These are phyloP conservation scores for Drosophila anomelani DNA, from an alignment of 2,888 invertebrate species.

Conservation along the genomic window DNA sequence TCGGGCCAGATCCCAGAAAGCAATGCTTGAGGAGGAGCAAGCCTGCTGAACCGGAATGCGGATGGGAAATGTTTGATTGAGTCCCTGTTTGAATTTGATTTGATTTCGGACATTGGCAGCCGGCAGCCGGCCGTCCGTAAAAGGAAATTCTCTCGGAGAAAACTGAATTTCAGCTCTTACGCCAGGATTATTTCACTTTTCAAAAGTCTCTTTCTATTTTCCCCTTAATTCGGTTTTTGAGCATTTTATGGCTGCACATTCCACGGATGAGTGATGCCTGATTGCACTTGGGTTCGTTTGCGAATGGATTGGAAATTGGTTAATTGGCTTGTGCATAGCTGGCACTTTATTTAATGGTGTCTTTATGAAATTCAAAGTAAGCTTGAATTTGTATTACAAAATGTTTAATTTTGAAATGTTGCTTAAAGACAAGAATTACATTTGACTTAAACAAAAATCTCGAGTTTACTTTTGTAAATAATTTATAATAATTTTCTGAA, in stretches of 20 bases:
- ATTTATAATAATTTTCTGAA: background rate
- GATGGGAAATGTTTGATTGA: constrained; percentile 53
- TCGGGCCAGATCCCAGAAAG: constrained; percentile 17
- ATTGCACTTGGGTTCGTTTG: constrained; percentile 1
- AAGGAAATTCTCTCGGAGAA: constrained; percentile 43
- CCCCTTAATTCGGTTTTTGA: constrained; percentile 21
- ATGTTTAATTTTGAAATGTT: background rate
- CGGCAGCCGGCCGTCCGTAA: constrained; percentile 29
- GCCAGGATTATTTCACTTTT: constrained; percentile 27
- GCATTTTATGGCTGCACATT: constrained; percentile 22
- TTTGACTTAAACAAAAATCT: too few relatives aligned
- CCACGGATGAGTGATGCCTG: constrained; percentile 26
- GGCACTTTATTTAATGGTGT: background rate
- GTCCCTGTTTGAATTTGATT: constrained; percentile 50
- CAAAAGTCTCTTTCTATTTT: background rate
- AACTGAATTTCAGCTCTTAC: constrained; percentile 20
- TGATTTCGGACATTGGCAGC: constrained; percentile 44
- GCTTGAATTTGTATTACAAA: background rate
- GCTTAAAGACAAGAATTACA: background rate
- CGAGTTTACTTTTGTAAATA: background rate
- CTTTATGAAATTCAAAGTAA: background rate
- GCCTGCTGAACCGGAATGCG: constrained; percentile 50
- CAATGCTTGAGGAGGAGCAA: constrained; percentile 23
- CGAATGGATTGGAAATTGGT: background rate
- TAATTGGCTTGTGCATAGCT: constrained; percentile 20